Conservation (phyloP, 2,113 vertebrate genomes). For the Marcusenius ussheri region DNA sequence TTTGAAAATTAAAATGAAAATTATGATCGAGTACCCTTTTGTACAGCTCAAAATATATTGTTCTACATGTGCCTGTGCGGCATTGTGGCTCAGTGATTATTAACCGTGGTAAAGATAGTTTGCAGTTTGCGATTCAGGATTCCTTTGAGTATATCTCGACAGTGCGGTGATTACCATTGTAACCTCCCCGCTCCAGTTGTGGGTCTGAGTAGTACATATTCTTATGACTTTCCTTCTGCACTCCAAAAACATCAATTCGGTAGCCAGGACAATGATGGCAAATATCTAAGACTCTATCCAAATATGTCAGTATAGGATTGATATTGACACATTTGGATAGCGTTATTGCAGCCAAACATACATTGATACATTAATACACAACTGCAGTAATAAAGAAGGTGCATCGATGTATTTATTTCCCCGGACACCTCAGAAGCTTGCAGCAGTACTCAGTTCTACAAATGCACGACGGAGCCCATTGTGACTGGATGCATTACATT, state of each 20-base stretch:
- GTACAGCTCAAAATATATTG: neutral
- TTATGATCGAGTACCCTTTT: neutral
- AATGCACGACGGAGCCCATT: neutral
- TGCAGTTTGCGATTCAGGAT: no score
- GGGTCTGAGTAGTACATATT: neutral
- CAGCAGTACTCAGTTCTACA: neutral
- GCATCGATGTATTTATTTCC: neutral
- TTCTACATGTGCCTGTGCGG: neutral
- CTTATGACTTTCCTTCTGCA: neutral
- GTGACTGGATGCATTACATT: neutral
- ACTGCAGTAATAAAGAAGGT: neutral
- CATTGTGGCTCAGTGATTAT: neutral
- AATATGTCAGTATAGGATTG: neutral
- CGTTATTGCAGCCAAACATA: neutral
- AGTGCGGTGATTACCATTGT: no score
- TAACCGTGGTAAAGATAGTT: no score
- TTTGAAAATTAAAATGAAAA: no score
- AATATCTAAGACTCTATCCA: neutral
- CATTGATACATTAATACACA: neutral
- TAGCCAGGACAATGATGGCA: neutral
- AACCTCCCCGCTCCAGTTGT: neutral
- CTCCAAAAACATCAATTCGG: neutral
- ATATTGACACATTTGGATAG: no score
- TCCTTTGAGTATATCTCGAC: no score
- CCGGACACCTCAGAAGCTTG: neutral